Evolutionary conservation across 92 coral and sea anemone genomes (phyloP).

Genomic region (Ricordea florida): DNA sequence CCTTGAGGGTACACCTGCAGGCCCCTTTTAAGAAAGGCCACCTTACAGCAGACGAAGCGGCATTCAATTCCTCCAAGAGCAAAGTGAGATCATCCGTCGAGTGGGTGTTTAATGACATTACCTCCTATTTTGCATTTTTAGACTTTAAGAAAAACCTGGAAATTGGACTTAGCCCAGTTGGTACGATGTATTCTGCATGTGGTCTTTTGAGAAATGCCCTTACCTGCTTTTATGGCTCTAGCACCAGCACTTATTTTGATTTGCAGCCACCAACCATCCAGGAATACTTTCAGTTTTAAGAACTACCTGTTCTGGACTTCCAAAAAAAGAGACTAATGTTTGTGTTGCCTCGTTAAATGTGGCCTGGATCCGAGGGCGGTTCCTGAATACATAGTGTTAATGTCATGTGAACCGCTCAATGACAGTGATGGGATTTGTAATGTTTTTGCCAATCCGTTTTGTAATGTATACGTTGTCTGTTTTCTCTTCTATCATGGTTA

Average conservation of each 20-base stretch:
- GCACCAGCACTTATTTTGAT: conserved; percentile 22
- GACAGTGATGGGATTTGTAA: too few species aligned
- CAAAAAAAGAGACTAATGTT: too few species aligned
- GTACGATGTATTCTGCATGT: conserved; percentile 44
- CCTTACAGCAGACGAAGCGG: conserved; percentile 42
- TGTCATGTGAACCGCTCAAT: too few species aligned
- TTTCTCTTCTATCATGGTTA: too few species aligned
- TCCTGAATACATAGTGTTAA: too few species aligned
- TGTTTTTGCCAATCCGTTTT: too few species aligned
- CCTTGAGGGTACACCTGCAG: conserved; percentile 52
- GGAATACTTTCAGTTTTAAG: conserved; percentile 36
- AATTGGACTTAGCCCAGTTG: conserved; percentile 63
- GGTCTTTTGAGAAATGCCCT: conserved; percentile 40
- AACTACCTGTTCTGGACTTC: too few species aligned
- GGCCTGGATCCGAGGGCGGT: too few species aligned
- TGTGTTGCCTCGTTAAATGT: too few species aligned
- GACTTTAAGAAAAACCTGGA: conserved; percentile 61
- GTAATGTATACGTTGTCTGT: too few species aligned
- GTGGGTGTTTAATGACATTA: conserved; percentile 65
- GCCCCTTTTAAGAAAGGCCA: conserved; percentile 43
- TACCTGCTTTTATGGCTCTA: conserved; percentile 52
- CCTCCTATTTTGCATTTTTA: conserved; percentile 45
- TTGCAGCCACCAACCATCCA: conserved; percentile 49
- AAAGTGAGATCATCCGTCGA: conserved; percentile 49
- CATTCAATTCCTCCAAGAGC: conserved; percentile 54